Conservation (phyloP, 2,888 invertebrate species). For the Seladonia tumulorum region DNA sequence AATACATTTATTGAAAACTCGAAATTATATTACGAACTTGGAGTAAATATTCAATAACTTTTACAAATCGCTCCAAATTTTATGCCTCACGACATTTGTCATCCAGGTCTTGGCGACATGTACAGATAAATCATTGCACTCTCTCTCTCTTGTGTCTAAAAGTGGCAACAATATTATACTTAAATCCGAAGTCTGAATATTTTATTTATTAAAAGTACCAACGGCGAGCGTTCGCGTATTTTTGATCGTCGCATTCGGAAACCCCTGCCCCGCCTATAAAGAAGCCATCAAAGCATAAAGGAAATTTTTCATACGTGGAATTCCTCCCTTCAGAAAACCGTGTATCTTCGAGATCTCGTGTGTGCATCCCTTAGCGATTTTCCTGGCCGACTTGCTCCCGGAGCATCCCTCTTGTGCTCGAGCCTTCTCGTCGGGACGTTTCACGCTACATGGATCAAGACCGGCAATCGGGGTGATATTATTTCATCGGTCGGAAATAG, state of each 20-base stretch:
- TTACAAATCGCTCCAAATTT: not conserved
- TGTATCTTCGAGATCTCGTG: constrained; percentile 6
- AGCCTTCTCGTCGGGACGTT: constrained; percentile 50
- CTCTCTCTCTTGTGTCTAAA: not conserved
- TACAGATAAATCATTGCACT: too few species aligned
- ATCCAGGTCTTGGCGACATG: too few species aligned
- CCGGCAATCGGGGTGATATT: constrained; percentile 77
- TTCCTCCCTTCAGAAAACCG: not conserved
- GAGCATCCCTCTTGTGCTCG: constrained; percentile 40
- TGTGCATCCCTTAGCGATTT: constrained; percentile 42
- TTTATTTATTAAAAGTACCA: not conserved
- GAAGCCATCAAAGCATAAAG: not conserved
- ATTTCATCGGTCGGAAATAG: constrained; percentile 78
- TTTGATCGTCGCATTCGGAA: not conserved
- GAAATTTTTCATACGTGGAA: not conserved
- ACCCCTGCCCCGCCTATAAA: not conserved
- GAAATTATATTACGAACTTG: not conserved
- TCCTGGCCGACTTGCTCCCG: constrained; percentile 37
- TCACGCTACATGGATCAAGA: constrained; percentile 68
- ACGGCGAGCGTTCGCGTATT: not conserved
- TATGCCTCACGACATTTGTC: too few species aligned
- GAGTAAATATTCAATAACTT: not conserved
- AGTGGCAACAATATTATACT: not conserved
- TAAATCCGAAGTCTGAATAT: not conserved
- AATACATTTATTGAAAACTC: not conserved